Conservation (phyloP, 1,140 invertebrate genomes). For the Bradysia coprophila region DNA sequence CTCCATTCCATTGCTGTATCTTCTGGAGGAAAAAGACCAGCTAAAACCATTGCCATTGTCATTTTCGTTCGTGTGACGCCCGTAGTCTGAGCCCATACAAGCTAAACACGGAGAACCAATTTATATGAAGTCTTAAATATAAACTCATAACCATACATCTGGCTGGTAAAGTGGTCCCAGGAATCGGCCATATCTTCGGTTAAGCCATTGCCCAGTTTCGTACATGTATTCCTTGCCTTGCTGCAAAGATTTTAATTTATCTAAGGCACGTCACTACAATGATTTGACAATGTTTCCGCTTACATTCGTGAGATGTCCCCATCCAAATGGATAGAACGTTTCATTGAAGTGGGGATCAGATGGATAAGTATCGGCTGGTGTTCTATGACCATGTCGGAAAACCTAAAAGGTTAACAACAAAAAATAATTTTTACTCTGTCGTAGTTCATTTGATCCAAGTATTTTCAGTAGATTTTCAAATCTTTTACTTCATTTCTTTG, state of each 20-base stretch:
- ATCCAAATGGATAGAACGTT: conserved; percentile 46
- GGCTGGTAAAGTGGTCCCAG: conserved; percentile 36
- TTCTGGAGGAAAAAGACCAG: conserved; percentile 46
- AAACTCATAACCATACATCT: conserved; percentile 22
- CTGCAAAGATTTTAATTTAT: conserved; percentile 22
- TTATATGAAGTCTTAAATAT: neutral
- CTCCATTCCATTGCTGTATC: conserved; percentile 37
- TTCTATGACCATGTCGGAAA: conserved; percentile 56
- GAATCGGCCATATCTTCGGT: conserved; percentile 38
- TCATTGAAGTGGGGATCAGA: conserved; percentile 50
- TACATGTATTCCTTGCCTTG: conserved; percentile 41
- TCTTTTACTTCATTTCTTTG: no score
- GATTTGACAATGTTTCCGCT: no score
- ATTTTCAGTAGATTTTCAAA: no score
- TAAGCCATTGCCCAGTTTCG: conserved; percentile 37
- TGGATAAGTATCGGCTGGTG: conserved; percentile 54
- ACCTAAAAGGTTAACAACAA: no score
- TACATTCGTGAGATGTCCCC: conserved; percentile 61
- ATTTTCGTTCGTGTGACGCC: conserved; percentile 55
- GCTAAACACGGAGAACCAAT: conserved; percentile 9
- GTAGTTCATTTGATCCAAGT: no score
- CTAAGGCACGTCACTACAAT: no score
- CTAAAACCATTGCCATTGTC: conserved; percentile 47
- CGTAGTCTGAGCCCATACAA: conserved; percentile 47
- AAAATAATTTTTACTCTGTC: no score